phyloP scores from a whole-genome alignment of 2,113 vertebrate genomes.

The Dermatemys mawii region DNA sequence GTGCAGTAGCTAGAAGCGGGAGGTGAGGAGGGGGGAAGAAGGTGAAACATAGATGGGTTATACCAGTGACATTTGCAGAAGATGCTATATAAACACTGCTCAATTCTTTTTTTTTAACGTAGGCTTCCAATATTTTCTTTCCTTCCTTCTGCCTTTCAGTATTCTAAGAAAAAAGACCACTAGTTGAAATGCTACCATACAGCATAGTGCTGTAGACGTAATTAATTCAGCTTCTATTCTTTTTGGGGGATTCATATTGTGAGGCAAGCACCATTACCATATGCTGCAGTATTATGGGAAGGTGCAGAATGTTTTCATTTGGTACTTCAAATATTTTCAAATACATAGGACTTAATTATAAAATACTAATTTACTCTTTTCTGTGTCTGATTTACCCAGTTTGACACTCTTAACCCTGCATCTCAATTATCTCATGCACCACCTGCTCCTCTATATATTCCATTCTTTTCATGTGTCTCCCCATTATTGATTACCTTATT shows the following conservation, averaged over 20 bases:
- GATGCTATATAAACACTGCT: background rate
- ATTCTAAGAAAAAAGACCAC: background rate
- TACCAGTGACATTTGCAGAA: background rate
- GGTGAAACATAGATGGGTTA: background rate
- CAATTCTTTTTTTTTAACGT: background rate
- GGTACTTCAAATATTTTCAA: slow-evolving; percentile 54
- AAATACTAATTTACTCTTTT: background rate
- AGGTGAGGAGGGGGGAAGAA: too few species aligned
- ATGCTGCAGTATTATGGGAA: background rate
- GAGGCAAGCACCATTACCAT: background rate
- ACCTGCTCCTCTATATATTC: background rate
- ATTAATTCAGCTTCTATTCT: background rate
- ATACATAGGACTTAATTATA: background rate
- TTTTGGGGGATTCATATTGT: background rate
- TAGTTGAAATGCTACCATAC: background rate
- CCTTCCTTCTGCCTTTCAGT: background rate
- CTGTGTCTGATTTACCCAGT: background rate
- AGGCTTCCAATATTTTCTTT: background rate
- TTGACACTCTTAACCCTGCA: background rate
- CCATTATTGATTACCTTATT: background rate
- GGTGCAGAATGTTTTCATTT: background rate
- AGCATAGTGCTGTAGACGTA: background rate
- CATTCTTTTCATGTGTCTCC: background rate
- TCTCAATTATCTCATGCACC: background rate
- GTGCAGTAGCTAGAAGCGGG: background rate